Evolutionary conservation across 2,113 vertebrate genomes (phyloP).

Genomic region (Manacus vitellinus): DNA sequence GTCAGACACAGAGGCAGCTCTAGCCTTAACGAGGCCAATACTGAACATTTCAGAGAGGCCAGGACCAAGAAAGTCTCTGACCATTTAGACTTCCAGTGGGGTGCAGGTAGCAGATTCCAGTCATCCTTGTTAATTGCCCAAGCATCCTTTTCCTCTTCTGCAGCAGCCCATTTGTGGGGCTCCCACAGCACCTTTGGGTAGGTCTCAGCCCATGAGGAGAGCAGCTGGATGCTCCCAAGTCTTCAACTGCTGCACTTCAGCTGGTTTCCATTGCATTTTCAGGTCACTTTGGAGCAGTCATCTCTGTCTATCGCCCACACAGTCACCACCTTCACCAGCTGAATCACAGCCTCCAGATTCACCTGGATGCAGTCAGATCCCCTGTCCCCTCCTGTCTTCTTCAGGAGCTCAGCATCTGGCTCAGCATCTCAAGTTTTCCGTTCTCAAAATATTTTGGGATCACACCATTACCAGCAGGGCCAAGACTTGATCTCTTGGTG

Average conservation of each 20-base stretch:
- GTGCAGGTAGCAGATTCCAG: neutral
- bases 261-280: neutral
- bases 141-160: neutral
- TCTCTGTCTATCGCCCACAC: neutral
- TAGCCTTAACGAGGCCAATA: neutral
- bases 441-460: neutral
- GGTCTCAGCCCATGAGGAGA: neutral
- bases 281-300: neutral
- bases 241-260: neutral
- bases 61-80: neutral
- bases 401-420: neutral
- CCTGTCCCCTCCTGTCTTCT: neutral
- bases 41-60: neutral
- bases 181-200: rapidly evolving
- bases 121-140: neutral
- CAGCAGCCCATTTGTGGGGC: rapidly evolving
- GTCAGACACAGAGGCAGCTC: neutral
- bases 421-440: neutral
- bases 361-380: neutral
- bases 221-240: neutral
- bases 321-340: neutral
- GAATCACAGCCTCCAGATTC: neutral
- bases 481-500: neutral
- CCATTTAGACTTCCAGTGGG: neutral
- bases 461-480: neutral